Evolutionary conservation across 37 sponge, comb jelly and placozoan genomes (phyloP).

Genomic region (Theonella swinhoei): DNA sequence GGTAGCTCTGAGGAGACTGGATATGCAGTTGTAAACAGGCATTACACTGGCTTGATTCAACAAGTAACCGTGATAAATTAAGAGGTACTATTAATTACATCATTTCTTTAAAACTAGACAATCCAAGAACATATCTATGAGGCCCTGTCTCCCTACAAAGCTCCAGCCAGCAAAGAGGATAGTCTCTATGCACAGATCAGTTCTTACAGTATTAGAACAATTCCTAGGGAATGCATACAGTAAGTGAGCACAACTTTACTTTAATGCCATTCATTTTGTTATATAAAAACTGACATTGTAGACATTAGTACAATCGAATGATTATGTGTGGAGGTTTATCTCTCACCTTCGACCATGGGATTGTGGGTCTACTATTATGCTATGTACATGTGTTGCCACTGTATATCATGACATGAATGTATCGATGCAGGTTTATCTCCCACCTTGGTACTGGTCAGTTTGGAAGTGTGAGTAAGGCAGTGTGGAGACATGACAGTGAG

Average conservation of each 20-base stretch:
- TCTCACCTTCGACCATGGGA: no score
- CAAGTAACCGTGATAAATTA: neutral
- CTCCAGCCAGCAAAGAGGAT: neutral
- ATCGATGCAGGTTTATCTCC: neutral
- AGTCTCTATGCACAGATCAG: neutral
- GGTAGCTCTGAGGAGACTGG: no score
- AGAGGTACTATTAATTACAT: neutral
- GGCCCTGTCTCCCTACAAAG: neutral
- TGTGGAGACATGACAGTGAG: neutral
- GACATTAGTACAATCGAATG: neutral
- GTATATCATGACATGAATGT: no score
- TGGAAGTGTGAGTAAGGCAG: neutral
- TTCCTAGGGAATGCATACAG: neutral
- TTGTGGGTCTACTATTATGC: no score
- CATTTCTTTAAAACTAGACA: neutral
- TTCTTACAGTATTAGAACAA: neutral
- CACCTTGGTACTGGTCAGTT: neutral
- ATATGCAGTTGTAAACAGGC: neutral
- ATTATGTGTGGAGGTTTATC: no score
- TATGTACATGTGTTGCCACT: no score
- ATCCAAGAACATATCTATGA: neutral
- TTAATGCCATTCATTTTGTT: no score
- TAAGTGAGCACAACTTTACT: no score
- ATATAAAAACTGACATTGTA: no score
- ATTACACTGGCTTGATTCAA: neutral